Conservation (phyloP, 2,797 vertebrate species). For the Saxicola maurus region DNA sequence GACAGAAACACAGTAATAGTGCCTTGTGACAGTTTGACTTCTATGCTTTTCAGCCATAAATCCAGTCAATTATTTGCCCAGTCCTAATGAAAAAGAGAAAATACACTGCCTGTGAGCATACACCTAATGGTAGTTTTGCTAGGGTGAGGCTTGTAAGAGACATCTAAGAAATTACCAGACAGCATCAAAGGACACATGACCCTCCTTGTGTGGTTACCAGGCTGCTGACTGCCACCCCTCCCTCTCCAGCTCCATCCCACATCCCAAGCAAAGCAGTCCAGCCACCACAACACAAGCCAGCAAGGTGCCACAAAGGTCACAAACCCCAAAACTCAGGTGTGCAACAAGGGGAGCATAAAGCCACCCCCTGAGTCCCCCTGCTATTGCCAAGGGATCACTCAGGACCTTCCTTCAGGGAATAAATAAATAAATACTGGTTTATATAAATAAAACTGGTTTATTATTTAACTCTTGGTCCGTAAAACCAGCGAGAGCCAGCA, state of each 20-base stretch:
- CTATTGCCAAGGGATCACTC: background rate
- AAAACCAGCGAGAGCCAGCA: background rate
- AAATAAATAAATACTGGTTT: too few species aligned
- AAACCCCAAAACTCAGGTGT: background rate
- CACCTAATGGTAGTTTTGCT: background rate
- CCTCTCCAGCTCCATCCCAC: background rate
- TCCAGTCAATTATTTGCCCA: background rate
- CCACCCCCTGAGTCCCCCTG: fast-evolving
- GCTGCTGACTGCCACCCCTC: background rate
- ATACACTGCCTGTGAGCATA: background rate
- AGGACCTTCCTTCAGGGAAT: background rate
- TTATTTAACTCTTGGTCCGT: background rate
- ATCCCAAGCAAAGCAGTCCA: background rate
- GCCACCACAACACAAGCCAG: background rate
- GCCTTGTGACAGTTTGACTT: background rate
- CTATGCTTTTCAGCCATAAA: background rate
- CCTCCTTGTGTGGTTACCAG: background rate
- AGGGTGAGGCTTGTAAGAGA: background rate
- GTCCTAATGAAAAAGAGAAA: background rate
- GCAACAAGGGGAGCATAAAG: fast-evolving
- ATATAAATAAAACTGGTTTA: background rate
- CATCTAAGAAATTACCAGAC: background rate
- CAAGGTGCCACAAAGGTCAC: background rate
- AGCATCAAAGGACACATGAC: background rate
- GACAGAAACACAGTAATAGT: background rate